Conservation (phyloP, 2,888 invertebrate species). For the Vandiemenella viatica region DNA sequence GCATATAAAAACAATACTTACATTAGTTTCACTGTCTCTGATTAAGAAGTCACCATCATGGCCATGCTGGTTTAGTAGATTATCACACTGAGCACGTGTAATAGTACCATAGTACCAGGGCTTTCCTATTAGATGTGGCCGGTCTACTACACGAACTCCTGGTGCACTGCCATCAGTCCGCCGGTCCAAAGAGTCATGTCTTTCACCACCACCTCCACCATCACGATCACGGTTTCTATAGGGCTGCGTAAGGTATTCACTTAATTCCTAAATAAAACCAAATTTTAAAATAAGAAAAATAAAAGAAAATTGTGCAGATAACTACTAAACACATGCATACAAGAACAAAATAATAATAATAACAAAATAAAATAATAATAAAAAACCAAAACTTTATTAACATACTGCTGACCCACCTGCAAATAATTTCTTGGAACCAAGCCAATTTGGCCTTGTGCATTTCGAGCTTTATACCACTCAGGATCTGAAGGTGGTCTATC, state of each 20-base stretch:
- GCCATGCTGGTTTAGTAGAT: constrained; percentile 84
- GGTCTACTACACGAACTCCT: constrained; percentile 29
- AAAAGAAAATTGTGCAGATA: too few relatives aligned
- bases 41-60: constrained; percentile 98
- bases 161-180: constrained; percentile 26
- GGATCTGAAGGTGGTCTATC: constrained; percentile 95
- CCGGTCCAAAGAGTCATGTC: constrained; percentile 36
- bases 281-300: constrained; percentile 3
- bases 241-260: constrained; percentile 75
- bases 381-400: neutral
- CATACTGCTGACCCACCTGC: constrained; percentile 28
- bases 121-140: constrained; percentile 60
- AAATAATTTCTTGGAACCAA: constrained; percentile 91
- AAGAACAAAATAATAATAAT: neutral
- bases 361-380: neutral
- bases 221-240: constrained; percentile 45
- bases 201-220: constrained; percentile 28
- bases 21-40: constrained; percentile 97
- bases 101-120: constrained; percentile 97
- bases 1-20: constrained; percentile 36
- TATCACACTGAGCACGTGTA: constrained; percentile 91
- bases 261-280: constrained; percentile 49
- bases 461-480: constrained; percentile 95
- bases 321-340: neutral
- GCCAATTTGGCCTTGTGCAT: constrained; percentile 81